Base-by-base conservation (phyloP, 2,113 vertebrate genomes). In the Amblyopsis rosae region DNA sequence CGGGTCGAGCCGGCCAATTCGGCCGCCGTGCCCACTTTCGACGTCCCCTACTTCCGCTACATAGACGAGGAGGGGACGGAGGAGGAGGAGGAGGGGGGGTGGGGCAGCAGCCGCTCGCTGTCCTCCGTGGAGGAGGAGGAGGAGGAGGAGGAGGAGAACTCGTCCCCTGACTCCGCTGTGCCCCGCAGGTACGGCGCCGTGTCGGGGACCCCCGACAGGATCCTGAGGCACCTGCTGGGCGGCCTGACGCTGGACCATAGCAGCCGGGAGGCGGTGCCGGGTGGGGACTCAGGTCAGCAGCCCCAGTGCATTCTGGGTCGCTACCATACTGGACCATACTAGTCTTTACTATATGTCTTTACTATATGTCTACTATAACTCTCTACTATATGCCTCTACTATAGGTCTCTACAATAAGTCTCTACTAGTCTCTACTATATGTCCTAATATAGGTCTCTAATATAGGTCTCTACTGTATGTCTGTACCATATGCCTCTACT, bases 21-120 rank as follows among this genome's bases (percentile, higher is more conserved):
- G 73, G 83, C 90, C 77, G 92, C 94, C 9, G 60, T 96, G 89
- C 96, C 96, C 73, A 97, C 97, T 35, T 99, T 99, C 82, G 96
- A 98, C 80, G 97, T 99, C 89, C 96, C 96, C 82, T 97, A 97
- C 93, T 98, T 99, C 91, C 96, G 97, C 89, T 99, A 98, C 90
- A 98, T 98, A 77, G 96, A 98, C 19, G 97, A 99, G 69, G 97
- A 98, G 84, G 96, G 95, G 54, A 86, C 86, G 0, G 93, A 91
- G 70, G 91, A 88, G 67, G 91, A 90, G 72, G 88, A 91, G 32
- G 91, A 90, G 72, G 88, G 91, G 53, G 92, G 91, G 33, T 95
- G 96, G 75, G 95, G 95, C 86, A 96, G 96, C 93, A 96, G 95
- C 82, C 96, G 94, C 86, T 97, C 96, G 63, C 93, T 96, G 16